Base-by-base conservation (phyloP, 2,888 invertebrate genomes). In the Imbricaverruca yamaguchii region DNA sequence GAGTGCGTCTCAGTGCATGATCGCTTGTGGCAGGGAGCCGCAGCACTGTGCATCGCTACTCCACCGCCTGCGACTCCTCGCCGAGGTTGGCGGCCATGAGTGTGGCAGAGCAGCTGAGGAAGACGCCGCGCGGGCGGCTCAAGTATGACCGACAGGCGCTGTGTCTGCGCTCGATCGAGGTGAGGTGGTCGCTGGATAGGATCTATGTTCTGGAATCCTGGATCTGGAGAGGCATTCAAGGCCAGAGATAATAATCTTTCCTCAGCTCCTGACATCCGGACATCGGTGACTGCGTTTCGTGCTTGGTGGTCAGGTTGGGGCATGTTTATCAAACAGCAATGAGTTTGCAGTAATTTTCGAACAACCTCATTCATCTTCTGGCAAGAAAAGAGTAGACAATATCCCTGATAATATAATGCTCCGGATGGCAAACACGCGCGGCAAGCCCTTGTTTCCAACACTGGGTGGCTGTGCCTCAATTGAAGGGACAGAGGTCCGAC, bases 121-220 rank as follows among this genome's bases (percentile, higher is more conserved):
- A 25, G n/a, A 81, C 81, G 39, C 78, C 81, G 59, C 56, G 77
- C 56, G 81, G 81, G 15, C 74, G 55, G 9, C 57, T 81, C 2
- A 23, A 39, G 23, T 81, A 81, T 39, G 81, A 65, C 23, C 65
- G 65, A 23, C 65, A 23, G 8, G 3, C 9, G 65, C 9, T 65
- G 18, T 63, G 18, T 8, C 63, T 63, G 63, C 63, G 18, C 8
- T 63, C 63, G 18, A 18, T 63, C 21, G 21, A 63, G 63, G 63
- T 63, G 21, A 63, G 8, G 63, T 0, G 0, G 18, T 6, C 21
- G 13, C 21, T 2, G 15, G 63, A 2, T 6, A 1, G 13, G 8
- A 63, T 18, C 1, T 18, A 18, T 8, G 18, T 63, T 13, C 18
- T 63, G 8, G 8, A 18, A 8, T 63, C 21, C 18, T 18, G 63